Evolutionary conservation across 2,797 vertebrate species (phyloP).

Genomic region (Calcarius lapponicus): DNA sequence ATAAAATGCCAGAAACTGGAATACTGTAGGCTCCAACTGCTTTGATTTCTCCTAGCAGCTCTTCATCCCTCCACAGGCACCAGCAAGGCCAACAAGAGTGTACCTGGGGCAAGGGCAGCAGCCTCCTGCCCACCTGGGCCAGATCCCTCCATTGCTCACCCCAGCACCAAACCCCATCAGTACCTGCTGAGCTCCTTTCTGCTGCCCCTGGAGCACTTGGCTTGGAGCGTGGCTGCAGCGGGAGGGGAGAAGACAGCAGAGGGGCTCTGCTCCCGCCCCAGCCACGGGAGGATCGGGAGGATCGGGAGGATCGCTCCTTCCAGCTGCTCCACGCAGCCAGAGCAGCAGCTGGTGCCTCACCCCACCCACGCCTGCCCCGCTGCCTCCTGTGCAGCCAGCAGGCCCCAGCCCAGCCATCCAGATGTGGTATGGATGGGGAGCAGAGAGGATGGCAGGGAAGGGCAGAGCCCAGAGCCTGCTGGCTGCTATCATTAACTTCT

Average conservation of each 20-base stretch:
- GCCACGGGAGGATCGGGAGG: not conserved
- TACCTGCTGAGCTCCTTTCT: not conserved
- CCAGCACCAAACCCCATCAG: not conserved
- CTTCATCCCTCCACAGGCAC: not conserved
- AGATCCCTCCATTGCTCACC: not conserved
- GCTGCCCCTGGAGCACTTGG: rapidly evolving
- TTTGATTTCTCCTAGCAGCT: not conserved
- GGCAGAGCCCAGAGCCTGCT: not conserved
- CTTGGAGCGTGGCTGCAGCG: rapidly evolving
- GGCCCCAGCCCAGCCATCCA: not conserved
- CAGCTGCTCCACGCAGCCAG: rapidly evolving
- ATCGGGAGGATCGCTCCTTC: not conserved
- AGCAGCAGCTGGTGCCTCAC: not conserved
- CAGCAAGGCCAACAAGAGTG: not conserved
- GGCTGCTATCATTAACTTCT: not conserved
- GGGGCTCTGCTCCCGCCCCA: not conserved
- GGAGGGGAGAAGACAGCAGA: not conserved
- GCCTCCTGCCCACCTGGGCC: not conserved
- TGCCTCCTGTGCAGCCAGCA: not conserved
- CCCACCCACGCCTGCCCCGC: rapidly evolving
- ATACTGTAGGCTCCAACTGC: not conserved
- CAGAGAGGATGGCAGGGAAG: not conserved
- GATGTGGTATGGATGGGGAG: not conserved
- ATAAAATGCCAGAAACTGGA: not conserved
- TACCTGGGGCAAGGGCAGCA: not conserved